Evolutionary conservation across 1,140 invertebrate genomes (phyloP).

Genomic region (Araneus ventricosus): DNA sequence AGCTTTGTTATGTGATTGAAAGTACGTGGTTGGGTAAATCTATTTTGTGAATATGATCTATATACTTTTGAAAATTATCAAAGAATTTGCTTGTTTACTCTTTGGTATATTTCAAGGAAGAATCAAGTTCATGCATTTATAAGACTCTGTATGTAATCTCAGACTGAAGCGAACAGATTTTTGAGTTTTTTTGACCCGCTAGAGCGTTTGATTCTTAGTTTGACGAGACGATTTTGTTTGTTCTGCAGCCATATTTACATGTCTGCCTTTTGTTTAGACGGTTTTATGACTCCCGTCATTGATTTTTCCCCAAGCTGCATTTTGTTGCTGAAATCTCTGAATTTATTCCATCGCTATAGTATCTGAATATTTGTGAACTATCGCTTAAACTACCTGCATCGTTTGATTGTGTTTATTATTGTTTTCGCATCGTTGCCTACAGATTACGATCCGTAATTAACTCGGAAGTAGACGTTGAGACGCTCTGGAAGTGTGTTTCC

Average conservation of each 20-base stretch:
- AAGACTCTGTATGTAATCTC: conserved; percentile 9
- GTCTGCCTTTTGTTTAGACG: conserved; percentile 68
- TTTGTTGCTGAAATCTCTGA: not conserved
- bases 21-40: conserved; percentile 65
- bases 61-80: conserved; percentile 47
- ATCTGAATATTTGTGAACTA: not conserved
- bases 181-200: conserved; percentile 8
- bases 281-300: conserved; percentile 58
- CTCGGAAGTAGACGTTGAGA: conserved; percentile 43
- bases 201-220: conserved; percentile 41
- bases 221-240: conserved; percentile 57
- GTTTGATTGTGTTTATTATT: not conserved
- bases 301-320: conserved; percentile 30
- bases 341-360: not conserved
- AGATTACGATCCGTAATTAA: conserved; percentile 14
- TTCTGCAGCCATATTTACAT: conserved; percentile 75
- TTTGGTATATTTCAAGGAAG: conserved; percentile 38
- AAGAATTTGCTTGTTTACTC: conserved; percentile 28
- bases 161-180: not conserved
- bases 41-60: conserved; percentile 61
- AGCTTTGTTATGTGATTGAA: conserved; percentile 70
- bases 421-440: conserved; percentile 20
- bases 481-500: not conserved
- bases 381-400: not conserved
- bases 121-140: conserved; percentile 39